Conservation (phyloP, 2,113 vertebrate species). For the Diphyllodes magnificus region DNA sequence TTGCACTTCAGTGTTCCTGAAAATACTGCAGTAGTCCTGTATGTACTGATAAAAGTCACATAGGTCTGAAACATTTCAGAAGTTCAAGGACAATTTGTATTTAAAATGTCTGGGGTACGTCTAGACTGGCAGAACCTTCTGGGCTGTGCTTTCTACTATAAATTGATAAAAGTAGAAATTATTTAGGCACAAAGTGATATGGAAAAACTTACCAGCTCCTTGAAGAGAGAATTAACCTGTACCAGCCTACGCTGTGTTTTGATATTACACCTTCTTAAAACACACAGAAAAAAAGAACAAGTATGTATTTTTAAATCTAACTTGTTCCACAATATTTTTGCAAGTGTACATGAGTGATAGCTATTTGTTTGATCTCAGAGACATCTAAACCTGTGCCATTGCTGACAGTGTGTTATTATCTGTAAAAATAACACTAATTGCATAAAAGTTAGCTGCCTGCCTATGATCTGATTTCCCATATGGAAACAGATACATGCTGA, state of each 20-base stretch:
- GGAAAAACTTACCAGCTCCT: background rate
- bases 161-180: background rate
- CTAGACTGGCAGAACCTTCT: background rate
- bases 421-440: background rate
- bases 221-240: background rate
- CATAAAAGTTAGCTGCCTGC: constrained; percentile 9
- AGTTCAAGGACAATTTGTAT: background rate
- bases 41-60: background rate
- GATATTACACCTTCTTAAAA: background rate
- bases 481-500: constrained; percentile 7
- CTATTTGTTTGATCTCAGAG: background rate
- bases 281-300: background rate
- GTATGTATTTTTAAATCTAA: background rate
- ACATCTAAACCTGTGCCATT: background rate
- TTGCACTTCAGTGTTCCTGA: background rate
- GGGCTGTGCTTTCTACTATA: background rate
- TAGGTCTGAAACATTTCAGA: background rate
- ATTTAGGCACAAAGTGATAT: background rate
- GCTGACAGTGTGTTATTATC: background rate
- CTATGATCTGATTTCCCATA: background rate
- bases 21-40: background rate
- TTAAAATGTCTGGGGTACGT: background rate
- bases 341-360: background rate
- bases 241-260: background rate
- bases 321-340: background rate